Percentiles rank a stretch among this genome's conserved stretches.
Evolutionary conservation across 2,888 invertebrate species (phyloP).

Genomic region (Busseola fusca): DNA sequence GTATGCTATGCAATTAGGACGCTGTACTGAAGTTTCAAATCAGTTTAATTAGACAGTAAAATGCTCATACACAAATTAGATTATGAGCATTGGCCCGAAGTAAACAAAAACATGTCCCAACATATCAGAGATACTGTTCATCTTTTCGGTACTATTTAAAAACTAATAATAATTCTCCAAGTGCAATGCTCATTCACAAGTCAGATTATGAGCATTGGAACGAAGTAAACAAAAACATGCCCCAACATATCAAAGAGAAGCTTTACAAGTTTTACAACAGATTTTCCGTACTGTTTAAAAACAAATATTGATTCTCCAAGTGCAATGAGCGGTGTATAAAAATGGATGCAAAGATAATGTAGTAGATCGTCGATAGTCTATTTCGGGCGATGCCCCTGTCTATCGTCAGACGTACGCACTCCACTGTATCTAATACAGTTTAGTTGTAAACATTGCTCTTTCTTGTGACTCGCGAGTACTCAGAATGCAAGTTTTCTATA

Average conservation of each 20-base stretch:
- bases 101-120: slow-evolving; percentile 1
- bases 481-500: slow-evolving; percentile 10
- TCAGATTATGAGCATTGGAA: background rate
- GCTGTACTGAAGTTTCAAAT: background rate
- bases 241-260: slow-evolving; percentile 1
- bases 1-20: background rate
- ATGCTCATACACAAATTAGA: background rate
- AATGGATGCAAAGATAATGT: slow-evolving; percentile 55
- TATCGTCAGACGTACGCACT: slow-evolving; percentile 52
- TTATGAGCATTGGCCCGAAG: background rate
- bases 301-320: slow-evolving; percentile 10
- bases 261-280: background rate
- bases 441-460: slow-evolving; percentile 48
- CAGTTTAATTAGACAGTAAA: background rate
- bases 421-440: slow-evolving; percentile 44
- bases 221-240: slow-evolving; percentile 3
- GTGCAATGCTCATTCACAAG: background rate
- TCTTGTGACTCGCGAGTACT: slow-evolving; percentile 34
- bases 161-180: no score
- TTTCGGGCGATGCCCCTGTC: slow-evolving; percentile 62
- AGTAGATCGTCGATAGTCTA: slow-evolving; percentile 63
- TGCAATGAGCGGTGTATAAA: slow-evolving; percentile 29
- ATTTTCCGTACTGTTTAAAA: slow-evolving; percentile 8
- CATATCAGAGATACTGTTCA: no score
- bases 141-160: no score